Percentiles rank a stretch among this genome's conserved stretches.
Conservation (phyloP, 2,113 vertebrate genomes). For the Morone saxatilis region DNA sequence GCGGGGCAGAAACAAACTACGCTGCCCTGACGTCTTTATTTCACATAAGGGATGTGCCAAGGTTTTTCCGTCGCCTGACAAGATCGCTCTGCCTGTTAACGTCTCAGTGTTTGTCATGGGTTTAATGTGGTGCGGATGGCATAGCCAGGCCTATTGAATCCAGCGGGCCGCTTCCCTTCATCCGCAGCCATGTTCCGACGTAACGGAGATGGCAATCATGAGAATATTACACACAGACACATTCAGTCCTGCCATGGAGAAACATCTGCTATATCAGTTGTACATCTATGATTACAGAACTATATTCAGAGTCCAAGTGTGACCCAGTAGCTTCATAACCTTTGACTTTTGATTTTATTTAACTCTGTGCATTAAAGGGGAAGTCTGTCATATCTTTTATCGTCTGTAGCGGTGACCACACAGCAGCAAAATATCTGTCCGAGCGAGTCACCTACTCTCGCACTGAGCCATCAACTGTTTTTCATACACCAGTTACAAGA, state of each 20-base stretch:
- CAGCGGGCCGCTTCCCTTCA: slow-evolving; percentile 37
- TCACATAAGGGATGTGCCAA: background rate
- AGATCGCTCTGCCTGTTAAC: slow-evolving; percentile 30
- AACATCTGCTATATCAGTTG: slow-evolving; percentile 55
- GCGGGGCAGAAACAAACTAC: slow-evolving; percentile 30
- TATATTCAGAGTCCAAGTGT: slow-evolving; percentile 38
- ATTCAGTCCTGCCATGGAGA: slow-evolving; percentile 22
- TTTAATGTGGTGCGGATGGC: slow-evolving; percentile 55
- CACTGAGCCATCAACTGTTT: background rate
- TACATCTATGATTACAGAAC: slow-evolving; percentile 56
- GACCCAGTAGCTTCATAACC: slow-evolving; percentile 42
- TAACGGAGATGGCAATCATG: slow-evolving; percentile 26
- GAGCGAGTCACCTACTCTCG: background rate
- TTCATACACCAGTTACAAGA: background rate
- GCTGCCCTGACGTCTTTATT: slow-evolving; percentile 53
- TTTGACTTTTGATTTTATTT: slow-evolving; percentile 32
- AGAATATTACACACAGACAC: slow-evolving; percentile 44
- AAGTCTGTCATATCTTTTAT: no score
- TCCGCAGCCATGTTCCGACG: slow-evolving; percentile 52
- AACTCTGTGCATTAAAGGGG: background rate
- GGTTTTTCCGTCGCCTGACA: slow-evolving; percentile 48
- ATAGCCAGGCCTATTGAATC: background rate
- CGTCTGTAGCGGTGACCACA: background rate
- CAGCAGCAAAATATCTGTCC: background rate
- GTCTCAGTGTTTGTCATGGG: slow-evolving; percentile 48